Evolutionary conservation across 2,797 vertebrate genomes (phyloP), one percentile per base, ranked within the genome.

Genomic region (Cuniculus paca): DNA sequence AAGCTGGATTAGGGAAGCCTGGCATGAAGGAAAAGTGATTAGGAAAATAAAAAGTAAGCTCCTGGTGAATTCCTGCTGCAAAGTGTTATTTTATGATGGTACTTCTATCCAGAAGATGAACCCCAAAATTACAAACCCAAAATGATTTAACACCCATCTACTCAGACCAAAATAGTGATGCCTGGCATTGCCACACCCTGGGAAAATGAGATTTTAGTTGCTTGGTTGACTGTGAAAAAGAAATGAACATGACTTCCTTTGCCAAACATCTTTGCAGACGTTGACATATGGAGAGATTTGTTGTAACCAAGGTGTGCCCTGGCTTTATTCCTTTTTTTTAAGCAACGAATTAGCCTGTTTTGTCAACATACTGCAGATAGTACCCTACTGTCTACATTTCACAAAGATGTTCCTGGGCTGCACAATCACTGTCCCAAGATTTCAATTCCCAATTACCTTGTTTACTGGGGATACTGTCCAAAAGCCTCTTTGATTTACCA

Each of bases 401-500:
- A 94, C 54, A 87, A 84, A 83, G 22, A 13, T 65, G 34, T 90
- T 91, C 77, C 80, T 78, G 36, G 48, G 34, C 77, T 78, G 3
- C n/a, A 22, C 20, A 22, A 39, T 34, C 45, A n/a, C 36, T 87
- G 52, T 82, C 48, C 31, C 56, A 82, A 95, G 50, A 94, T 70
- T 88, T 93, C 84, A 81, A 52, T 93, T 31, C 61, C 65, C 81
- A 90, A 45, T 88, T 93, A 86, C 39, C 78, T 74, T 48, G 24
- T 60, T 84, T 83, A 50, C 56, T 90, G 42, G 48, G 28, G 6
- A 95, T 60, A 70, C 60, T 39, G 56, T 84, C 91, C 74, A 95
- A 70, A 94, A 78, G 24, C 5, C 50, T 70, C 68, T 93, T 88
- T 93, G 94, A 94, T 96, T 94, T 87, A 92, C 26, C 80, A 91